Evolutionary conservation across 2,113 vertebrate genomes (phyloP), one percentile per base, ranked within the genome.

Genomic region (human (Homo sapiens)): DNA sequence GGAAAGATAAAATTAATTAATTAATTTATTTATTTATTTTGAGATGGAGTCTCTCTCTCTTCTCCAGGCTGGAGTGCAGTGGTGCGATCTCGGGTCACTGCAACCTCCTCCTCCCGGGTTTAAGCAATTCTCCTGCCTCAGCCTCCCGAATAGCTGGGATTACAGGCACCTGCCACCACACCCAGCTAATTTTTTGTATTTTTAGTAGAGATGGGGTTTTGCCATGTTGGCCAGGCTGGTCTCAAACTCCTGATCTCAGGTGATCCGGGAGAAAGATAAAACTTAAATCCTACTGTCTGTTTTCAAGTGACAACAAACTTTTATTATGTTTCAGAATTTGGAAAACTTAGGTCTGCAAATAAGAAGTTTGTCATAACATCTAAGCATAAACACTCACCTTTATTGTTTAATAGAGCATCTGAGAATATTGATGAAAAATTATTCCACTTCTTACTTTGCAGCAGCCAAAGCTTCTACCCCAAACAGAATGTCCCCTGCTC

Each of bases 401-500:
- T 97, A 93, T 95, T 92, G 79, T 97, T 97, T 98, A 90, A 96
- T 96, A 76, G 95, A 35, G 50, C 90, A 85, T 85, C 83, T 92
- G 95, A 22, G 10, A 95, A 96, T 96, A 84, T 48, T 93, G 93
- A 97, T 70, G 93, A 97, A 61, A 96, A 93, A 96, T 96, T 90
- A 48, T 84, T 97, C 96, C 98, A 82, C 90, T 97, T 98, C 23
- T 84, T 93, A 64, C 40, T 95, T 90, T 75, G 86, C 78, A 92
- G 95, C 96, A 9, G 27, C 72, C 96, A 97, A 94, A 97, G 84
- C 95, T 2, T 2, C 45, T 32, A 17, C 32, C n/a, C 30, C 81
- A 43, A 48, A 84, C 75, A 94, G 83, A 98, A 93, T 96, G 91
- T 76, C 89, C 68, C 82, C 87, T 22, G 12, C 83, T 52, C 92